A percentile compares a stretch with the other conserved stretches of the same genome.
Evolutionary conservation across 2,888 invertebrate genomes (phyloP).

Genomic region (Cephus pulcher): DNA sequence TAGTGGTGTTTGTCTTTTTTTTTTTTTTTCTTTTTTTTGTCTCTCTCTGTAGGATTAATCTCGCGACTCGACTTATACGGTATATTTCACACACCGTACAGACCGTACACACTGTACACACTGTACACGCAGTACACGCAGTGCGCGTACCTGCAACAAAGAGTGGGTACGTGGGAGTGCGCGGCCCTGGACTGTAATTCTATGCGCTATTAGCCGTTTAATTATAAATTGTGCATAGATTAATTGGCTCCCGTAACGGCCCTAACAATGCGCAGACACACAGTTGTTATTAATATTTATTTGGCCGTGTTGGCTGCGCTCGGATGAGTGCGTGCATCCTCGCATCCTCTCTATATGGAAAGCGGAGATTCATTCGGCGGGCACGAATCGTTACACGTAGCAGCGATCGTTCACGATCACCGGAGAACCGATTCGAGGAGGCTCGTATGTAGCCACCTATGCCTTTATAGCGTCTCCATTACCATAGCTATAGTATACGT

Average conservation of each 20-base stretch:
- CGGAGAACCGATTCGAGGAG: neutral
- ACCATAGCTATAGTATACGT: neutral
- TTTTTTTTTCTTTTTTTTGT: conserved; percentile 16
- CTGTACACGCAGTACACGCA: neutral
- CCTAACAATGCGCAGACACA: conserved; percentile 52
- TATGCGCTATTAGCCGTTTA: conserved; percentile 65
- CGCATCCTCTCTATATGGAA: neutral
- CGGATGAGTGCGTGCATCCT: neutral
- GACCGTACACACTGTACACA: neutral
- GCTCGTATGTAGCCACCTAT: neutral
- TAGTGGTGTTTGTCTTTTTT: conserved; percentile 1
- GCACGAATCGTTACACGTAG: neutral
- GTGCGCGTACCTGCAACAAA: neutral
- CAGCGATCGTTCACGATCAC: neutral
- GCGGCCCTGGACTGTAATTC: conserved; percentile 63
- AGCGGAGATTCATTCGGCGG: neutral
- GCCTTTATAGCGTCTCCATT: neutral
- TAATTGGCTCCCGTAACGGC: conserved; percentile 65
- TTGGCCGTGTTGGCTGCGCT: conserved; percentile 28
- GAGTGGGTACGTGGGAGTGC: conserved; percentile 57
- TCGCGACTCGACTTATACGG: neutral
- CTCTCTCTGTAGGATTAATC: conserved; percentile 18
- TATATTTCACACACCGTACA: neutral
- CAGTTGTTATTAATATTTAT: conserved; percentile 57
- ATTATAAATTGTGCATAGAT: conserved; percentile 66